Evolutionary conservation across 1,140 invertebrate species (phyloP), one percentile per base, ranked within the genome.

Genomic region (Scylla paramamosain): DNA sequence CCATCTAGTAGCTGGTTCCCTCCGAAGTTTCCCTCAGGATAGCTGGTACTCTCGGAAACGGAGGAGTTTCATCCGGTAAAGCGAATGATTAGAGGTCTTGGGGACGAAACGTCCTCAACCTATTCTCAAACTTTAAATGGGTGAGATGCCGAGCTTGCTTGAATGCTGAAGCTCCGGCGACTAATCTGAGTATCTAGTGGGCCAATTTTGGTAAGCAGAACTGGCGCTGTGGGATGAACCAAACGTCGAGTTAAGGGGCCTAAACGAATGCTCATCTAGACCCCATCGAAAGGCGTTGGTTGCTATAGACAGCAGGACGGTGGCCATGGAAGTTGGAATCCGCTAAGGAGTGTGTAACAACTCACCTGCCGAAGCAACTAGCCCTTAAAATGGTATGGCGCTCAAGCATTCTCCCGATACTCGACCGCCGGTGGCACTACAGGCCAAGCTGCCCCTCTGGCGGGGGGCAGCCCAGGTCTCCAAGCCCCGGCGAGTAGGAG

Each of bases 351-450:
- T 98, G 98, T 98, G 98, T 98, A 98, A 98, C 98, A 98, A 98
- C 98, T 98, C 98, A 98, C 98, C 98, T 98, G 98, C 98, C 98
- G 98, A 98, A 98, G 97, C 97, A 98, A 98, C 98, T 98, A 98
- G 98, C 98, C 98, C 98, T 98, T 98, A 98, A 98, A 98, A 98
- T 98, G 98, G 98, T 89, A 98, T 98, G 98, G 98, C 98, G 98
- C 98, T 98, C 96, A 97, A 98, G 98, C 97, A 98, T 98, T 97
- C 91, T 93, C 92, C 95, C 95, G 91, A 95, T 95, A 95, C 95
- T 93, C 91, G 89, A 93, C 95, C 95, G 87, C 93, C 95, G 95
- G 89, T 77, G 93, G 87, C 87, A 89, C 87, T 45, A 89, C 4
- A 89, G 87, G 87, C 87, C 52, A 59, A 59, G 52, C 52, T 59